Evolutionary conservation across 2,888 invertebrate genomes (phyloP).

Genomic region (Mylabris sibirica): DNA sequence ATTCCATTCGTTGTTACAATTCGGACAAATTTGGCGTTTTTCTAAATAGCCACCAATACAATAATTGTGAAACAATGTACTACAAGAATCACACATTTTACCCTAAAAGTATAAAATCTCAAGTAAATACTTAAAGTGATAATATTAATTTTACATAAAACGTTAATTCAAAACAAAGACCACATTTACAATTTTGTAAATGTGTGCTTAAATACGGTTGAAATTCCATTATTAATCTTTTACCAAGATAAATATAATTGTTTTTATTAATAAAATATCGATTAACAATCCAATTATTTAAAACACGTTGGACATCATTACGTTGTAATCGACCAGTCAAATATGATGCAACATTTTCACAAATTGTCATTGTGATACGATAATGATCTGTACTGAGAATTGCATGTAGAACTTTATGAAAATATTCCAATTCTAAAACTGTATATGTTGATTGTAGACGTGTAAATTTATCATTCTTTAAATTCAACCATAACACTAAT

Average conservation of each 20-base stretch:
- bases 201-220: conserved; percentile 49
- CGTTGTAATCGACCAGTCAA: conserved; percentile 43
- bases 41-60: conserved; percentile 33
- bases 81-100: conserved; percentile 32
- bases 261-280: conserved; percentile 50
- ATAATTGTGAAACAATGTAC: conserved; percentile 29
- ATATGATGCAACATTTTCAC: conserved; percentile 50
- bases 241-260: conserved; percentile 50
- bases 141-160: conserved; percentile 45
- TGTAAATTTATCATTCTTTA: conserved; percentile 51
- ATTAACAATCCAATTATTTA: conserved; percentile 47
- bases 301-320: conserved; percentile 47
- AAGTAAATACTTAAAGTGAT: no score
- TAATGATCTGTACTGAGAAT: conserved; percentile 47
- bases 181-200: conserved; percentile 49
- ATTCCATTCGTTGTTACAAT: conserved; percentile 32
- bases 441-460: conserved; percentile 48
- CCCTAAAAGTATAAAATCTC: conserved; percentile 33
- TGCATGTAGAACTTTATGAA: conserved; percentile 52
- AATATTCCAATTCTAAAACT: conserved; percentile 52
- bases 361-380: conserved; percentile 45
- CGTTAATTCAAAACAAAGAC: conserved; percentile 53
- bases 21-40: conserved; percentile 31
- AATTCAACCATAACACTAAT: conserved; percentile 49
- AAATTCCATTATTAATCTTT: conserved; percentile 52